Evolutionary conservation across 2,797 vertebrate genomes (phyloP), one percentile per base, ranked within the genome.

Genomic region (Eutrigla gurnardus): DNA sequence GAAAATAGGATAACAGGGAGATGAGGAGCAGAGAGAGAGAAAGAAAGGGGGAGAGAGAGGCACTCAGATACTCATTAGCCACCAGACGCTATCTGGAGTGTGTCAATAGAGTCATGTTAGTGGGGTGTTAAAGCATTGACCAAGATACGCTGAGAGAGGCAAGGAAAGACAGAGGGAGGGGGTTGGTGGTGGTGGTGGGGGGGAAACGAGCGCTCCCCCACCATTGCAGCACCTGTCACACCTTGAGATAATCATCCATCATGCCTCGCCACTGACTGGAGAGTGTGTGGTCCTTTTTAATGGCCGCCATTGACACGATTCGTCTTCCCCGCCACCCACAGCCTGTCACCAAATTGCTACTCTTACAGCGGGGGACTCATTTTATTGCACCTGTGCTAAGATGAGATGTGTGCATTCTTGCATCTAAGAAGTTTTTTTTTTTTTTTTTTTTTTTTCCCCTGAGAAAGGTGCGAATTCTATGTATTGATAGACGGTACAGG

Each of bases 171-270:
- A 73, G 78, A 53, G 40, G 18, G 42, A 3, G 7, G 50, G 68
- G 25, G 25, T 25, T 25, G 25, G 80, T 67, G 81, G 39, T 39
- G 75, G 84, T 73, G 33, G 53, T 65, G 82, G 93, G 93, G 86
- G 85, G 93, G 92, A 84, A 91, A 93, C 89, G 91, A 78, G 65
- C 7, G 86, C 89, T 88, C 89, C 91, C 94, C 94, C 95, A 94
- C 91, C 93, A 93, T 91, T 88, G 94, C 93, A 88, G 91, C 93
- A 97, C 95, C 96, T 96, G 94, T 97, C 96, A 97, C 95, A 95
- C 93, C 91, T 96, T 95, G 92, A 98, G 96, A 98, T 97, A 97
- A 97, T 96, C 94, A 98, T 97, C 96, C 96, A 96, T 97, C 96
- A 96, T 80, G 89, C 93, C 94, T 94, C 93, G 94, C 95, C 95